Base-by-base conservation (phyloP, 2,888 invertebrate genomes). In the Criorhina ranunculi region DNA sequence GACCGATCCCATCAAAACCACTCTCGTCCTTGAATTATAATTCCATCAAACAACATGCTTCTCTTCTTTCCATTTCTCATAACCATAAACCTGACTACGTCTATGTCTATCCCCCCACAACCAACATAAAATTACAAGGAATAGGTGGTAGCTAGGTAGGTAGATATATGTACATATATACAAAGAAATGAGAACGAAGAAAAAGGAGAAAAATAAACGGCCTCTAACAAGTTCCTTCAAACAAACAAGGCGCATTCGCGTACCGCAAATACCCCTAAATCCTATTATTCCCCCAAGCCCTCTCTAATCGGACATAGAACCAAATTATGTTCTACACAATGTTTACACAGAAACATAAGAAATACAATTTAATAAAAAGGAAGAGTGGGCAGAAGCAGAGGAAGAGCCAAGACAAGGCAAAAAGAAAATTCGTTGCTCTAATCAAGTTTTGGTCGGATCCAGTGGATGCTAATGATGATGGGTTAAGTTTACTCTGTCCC, bases 1-100 rank as follows among this genome's bases (percentile, higher is more conserved):
- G 19, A 15, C 11, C 49, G 49, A 42, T 24, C 64, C 42, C 51
- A 72, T 59, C 40, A 66, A 37, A 55, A 17, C 17, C 15, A 15
- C 31, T 46, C 40, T 49, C 37, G 82, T 67, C 82, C 82, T 78
- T 78, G 82, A 72, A 78, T 72, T 59, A 40, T 19, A 60, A 49
- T 49, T 51, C 40, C 19, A 51, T 44, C 6, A 12, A 57, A 57
- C 42, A 57, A 15, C 35, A 6, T n/a, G 1, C 31, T 19, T 46
- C 7, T 5, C 5, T 33, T 2, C 3, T 11, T 37, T 12, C 31
- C 29, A 44, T 57, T 44, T 35, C 1, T 35, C 44, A 2, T 9
- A 17, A 15, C 15, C 33, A 17, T 33, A 15, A 15, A 12, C 8
- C 42, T 4, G 7, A 15, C 15, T 11, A 11, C 29, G 0, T 42